Evolutionary conservation across 2,113 vertebrate species (phyloP).

Genomic region (Mobula birostris): DNA sequence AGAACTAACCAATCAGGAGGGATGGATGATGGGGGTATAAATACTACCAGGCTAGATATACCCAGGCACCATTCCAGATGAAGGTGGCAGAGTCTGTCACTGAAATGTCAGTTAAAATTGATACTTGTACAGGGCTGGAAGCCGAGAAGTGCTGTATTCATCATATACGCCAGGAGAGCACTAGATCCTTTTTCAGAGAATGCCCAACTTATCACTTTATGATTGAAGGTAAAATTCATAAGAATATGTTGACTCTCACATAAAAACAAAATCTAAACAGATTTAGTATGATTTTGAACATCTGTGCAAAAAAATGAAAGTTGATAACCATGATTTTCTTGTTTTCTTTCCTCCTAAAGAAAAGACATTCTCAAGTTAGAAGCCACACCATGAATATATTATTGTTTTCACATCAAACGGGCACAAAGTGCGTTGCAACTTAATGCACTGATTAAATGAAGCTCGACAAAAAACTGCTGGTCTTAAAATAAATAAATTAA

Average conservation of each 20-base stretch:
- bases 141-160: no score
- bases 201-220: background rate
- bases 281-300: background rate
- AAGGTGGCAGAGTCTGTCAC: no score
- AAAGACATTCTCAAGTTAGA: background rate
- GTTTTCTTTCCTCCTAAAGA: background rate
- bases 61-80: no score
- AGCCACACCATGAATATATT: background rate
- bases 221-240: background rate
- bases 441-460: background rate
- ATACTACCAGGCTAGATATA: no score
- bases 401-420: background rate
- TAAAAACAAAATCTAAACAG: background rate
- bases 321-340: background rate
- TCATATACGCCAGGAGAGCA: no score
- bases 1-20: no score
- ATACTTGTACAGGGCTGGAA: no score
- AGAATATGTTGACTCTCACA: background rate
- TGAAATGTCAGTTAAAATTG: no score
- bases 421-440: background rate
- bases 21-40: no score
- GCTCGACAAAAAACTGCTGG: background rate
- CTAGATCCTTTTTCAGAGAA: no score
- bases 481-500: background rate
- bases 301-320: background rate